A percentile compares a stretch with the other conserved stretches of the same genome.
phyloP scores from a whole-genome alignment of 1,140 invertebrate genomes.

The Lordiphosa mommai region DNA sequence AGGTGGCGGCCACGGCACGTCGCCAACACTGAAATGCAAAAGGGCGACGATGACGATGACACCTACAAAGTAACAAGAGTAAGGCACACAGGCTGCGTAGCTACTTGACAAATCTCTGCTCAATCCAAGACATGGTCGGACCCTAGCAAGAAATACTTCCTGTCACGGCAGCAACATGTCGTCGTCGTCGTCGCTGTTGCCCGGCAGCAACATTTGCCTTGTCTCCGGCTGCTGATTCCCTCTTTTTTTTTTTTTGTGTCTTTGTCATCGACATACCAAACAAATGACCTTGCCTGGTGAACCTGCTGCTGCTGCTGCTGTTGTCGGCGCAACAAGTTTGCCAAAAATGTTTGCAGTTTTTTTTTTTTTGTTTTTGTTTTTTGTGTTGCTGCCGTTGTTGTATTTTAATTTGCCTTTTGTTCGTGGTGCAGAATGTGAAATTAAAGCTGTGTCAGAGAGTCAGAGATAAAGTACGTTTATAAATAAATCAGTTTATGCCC shows the following conservation, averaged over 20 bases:
- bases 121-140: conserved; percentile 15
- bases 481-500: conserved; percentile 68
- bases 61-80: conserved; percentile 46
- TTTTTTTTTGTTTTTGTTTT: conserved; percentile 62
- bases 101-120: background rate
- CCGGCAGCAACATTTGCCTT: conserved; percentile 40
- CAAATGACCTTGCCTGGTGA: conserved; percentile 62
- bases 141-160: conserved; percentile 28
- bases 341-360: conserved; percentile 64
- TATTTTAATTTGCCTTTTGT: conserved; percentile 27
- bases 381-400: background rate
- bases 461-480: conserved; percentile 71
- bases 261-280: conserved; percentile 71
- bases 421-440: conserved; percentile 47
- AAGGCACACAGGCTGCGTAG: background rate
- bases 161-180: conserved; percentile 48
- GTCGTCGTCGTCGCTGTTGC: conserved; percentile 5
- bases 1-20: conserved; percentile 40
- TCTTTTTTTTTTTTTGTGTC: conserved; percentile 33
- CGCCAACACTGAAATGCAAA: conserved; percentile 38
- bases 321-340: conserved; percentile 63
- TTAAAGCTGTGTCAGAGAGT: conserved; percentile 47
- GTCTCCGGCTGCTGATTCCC: conserved; percentile 21
- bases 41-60: conserved; percentile 36
- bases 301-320: conserved; percentile 8